A percentile compares a stretch with the other conserved stretches of the same genome.
phyloP scores from a whole-genome alignment of 2,888 invertebrate genomes.

The Dexiosoma caninum region DNA sequence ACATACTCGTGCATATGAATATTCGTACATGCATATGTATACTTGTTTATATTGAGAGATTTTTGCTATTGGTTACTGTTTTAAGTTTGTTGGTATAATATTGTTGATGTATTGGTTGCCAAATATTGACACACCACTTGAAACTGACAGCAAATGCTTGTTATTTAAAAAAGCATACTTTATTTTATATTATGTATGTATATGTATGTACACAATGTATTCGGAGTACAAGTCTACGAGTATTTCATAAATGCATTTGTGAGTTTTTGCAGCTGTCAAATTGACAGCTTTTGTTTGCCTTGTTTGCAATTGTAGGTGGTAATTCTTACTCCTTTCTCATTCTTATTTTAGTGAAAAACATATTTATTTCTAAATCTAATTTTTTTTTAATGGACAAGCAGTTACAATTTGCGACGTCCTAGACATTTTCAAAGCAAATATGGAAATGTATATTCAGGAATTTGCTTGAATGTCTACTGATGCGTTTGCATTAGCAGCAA shows the following conservation, averaged over 20 bases:
- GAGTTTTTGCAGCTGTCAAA: conserved; percentile 36
- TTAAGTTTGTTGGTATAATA: conserved; percentile 35
- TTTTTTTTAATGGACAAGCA: too few relatives aligned
- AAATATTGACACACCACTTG: conserved; percentile 63
- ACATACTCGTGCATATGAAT: background rate
- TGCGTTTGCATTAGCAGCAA: too few relatives aligned
- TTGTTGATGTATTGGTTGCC: conserved; percentile 58
- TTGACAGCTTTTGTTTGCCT: conserved; percentile 31
- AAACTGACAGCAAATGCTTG: conserved; percentile 63
- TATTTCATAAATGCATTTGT: too few relatives aligned
- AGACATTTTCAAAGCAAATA: too few relatives aligned
- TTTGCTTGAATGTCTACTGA: too few relatives aligned
- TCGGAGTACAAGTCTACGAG: background rate
- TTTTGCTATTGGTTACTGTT: conserved; percentile 58
- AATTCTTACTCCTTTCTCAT: too few relatives aligned
- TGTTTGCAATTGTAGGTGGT: too few relatives aligned
- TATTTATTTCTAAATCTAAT: too few relatives aligned
- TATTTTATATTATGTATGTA: conserved; percentile 22
- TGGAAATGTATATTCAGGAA: too few relatives aligned
- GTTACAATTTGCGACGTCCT: too few relatives aligned
- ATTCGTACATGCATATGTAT: background rate
- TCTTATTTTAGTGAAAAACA: too few relatives aligned
- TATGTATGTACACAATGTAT: too few relatives aligned
- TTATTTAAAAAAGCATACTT: conserved; percentile 52
- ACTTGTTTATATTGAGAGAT: conserved; percentile 21